These are phyloP conservation scores for Conopomorpha cramerella DNA, from an alignment of 1,140 invertebrate genomes.

Conservation along the genomic window DNA sequence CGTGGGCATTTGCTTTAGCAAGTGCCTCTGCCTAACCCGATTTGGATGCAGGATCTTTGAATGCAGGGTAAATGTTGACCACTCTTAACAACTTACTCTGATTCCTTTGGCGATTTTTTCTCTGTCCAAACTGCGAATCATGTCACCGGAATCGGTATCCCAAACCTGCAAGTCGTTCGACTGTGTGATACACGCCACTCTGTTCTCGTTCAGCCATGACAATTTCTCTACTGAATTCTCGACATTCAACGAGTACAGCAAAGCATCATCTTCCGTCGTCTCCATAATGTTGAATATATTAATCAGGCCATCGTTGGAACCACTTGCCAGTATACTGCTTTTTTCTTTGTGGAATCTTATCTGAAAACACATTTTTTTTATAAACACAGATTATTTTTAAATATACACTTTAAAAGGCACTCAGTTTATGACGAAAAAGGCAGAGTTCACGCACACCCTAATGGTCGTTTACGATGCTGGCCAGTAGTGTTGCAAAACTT, in stretches of 20 bases:
- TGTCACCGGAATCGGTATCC: conserved; percentile 65
- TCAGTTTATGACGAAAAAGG: too few species aligned
- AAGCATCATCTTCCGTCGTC: conserved; percentile 78
- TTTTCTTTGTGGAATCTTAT: conserved; percentile 79
- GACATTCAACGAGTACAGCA: conserved; percentile 80
- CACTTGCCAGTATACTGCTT: conserved; percentile 71
- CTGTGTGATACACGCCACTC: conserved; percentile 71
- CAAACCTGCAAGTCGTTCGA: conserved; percentile 75
- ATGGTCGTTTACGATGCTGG: too few species aligned
- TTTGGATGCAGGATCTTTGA: too few species aligned
- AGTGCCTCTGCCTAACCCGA: too few species aligned
- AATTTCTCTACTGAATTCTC: conserved; percentile 77
- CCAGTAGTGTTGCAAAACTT: too few species aligned
- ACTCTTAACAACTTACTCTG: too few species aligned
- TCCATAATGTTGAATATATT: conserved; percentile 84
- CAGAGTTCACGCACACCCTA: too few species aligned
- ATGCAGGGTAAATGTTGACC: too few species aligned
- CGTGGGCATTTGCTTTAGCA: too few species aligned
- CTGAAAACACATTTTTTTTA: conserved; percentile 26
- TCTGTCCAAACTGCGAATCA: conserved; percentile 62
- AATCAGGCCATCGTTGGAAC: conserved; percentile 83
- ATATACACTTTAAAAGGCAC: too few species aligned
- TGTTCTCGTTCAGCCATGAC: conserved; percentile 58
- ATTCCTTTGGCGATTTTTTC: conserved; percentile 55
- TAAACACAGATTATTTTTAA: too few species aligned